phyloP scores from a whole-genome alignment of 2,797 vertebrate species.

The Cichlasoma orientale region DNA sequence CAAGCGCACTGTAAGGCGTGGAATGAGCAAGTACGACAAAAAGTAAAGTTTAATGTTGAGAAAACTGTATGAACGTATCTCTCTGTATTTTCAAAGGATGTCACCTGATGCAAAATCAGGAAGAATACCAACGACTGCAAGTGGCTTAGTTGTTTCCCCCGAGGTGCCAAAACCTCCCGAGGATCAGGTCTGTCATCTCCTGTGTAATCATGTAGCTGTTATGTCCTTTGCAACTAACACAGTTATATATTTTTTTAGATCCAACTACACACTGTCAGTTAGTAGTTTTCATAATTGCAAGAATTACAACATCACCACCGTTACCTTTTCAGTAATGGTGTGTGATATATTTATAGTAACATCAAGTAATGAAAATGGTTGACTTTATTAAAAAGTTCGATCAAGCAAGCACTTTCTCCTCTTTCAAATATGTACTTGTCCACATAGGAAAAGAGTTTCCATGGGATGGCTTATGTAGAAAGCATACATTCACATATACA shows the following conservation, averaged over 20 bases:
- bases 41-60: background rate
- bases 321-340: background rate
- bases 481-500: background rate
- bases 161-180: background rate
- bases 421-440: background rate
- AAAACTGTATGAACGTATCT: background rate
- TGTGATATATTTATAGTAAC: background rate
- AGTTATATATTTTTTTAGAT: background rate
- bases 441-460: background rate
- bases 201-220: background rate
- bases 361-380: background rate
- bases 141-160: background rate
- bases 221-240: background rate
- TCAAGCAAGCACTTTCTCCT: background rate
- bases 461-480: background rate
- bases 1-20: background rate
- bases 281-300: background rate
- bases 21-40: background rate
- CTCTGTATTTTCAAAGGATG: background rate
- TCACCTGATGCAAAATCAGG: background rate
- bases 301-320: background rate
- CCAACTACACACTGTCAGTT: background rate
- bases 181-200: slow-evolving; percentile 35
- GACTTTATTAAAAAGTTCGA: background rate
- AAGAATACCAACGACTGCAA: background rate